A percentile compares a stretch with the other conserved stretches of the same genome.
Conservation (phyloP, 2,797 vertebrate genomes). For the Myripristis murdjan region DNA sequence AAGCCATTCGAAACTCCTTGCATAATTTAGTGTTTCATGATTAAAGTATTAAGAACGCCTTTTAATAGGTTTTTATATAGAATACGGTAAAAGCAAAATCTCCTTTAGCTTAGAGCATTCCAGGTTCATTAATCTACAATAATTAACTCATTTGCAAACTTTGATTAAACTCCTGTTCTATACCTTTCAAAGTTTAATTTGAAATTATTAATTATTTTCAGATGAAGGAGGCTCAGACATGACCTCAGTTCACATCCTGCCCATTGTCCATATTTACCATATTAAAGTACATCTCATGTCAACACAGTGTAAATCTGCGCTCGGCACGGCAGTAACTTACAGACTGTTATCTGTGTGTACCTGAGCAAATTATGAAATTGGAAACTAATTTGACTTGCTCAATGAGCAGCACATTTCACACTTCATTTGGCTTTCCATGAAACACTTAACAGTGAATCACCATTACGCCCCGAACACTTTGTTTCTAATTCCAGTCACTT, state of each 20-base stretch:
- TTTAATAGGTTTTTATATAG: constrained; percentile 39
- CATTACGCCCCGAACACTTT: constrained; percentile 50
- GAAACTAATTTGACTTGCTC: constrained; percentile 69
- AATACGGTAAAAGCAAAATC: constrained; percentile 33
- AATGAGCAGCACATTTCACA: constrained; percentile 69
- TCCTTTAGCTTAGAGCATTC: constrained; percentile 50
- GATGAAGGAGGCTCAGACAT: constrained; percentile 23
- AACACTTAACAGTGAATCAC: constrained; percentile 64
- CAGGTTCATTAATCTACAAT: constrained; percentile 65
- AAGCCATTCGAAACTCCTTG: constrained; percentile 27
- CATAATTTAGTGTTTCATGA: constrained; percentile 39
- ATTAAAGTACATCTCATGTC: constrained; percentile 37
- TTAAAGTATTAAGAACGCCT: constrained; percentile 56
- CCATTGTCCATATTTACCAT: not conserved
- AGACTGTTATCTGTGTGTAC: constrained; percentile 58
- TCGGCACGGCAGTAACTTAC: constrained; percentile 19
- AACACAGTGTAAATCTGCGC: constrained; percentile 32
- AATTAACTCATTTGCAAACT: constrained; percentile 58
- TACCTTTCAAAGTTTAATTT: constrained; percentile 39
- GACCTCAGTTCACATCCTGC: not conserved
- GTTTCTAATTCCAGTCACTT: constrained; percentile 43
- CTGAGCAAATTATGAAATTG: constrained; percentile 66
- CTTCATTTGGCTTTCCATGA: constrained; percentile 65
- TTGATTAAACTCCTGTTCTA: constrained; percentile 46
- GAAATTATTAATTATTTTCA: constrained; percentile 43